Percentiles rank a stretch among this genome's conserved stretches.
Conservation (phyloP, 2,797 vertebrate species). For the Bradypodion ventrale region DNA sequence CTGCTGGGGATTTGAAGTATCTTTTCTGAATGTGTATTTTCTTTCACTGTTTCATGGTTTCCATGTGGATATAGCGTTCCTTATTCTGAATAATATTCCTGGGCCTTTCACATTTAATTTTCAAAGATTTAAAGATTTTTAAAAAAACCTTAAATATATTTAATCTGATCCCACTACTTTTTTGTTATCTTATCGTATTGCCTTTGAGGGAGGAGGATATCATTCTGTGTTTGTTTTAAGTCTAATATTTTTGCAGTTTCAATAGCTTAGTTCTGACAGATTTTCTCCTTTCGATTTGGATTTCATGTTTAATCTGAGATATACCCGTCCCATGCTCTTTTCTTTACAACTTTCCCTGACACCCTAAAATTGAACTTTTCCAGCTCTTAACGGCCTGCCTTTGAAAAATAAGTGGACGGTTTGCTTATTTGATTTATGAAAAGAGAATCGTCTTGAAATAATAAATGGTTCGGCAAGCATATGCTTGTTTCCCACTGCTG, state of each 20-base stretch:
- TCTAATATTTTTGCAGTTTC: neutral
- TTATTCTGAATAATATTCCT: neutral
- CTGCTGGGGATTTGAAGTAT: constrained; percentile 71
- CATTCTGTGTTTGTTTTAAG: no score
- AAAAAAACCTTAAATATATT: neutral
- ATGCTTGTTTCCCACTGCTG: neutral
- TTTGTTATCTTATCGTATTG: neutral
- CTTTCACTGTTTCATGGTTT: neutral
- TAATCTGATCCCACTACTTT: neutral
- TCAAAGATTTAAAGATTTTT: neutral
- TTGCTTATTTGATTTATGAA: neutral
- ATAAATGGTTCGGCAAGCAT: neutral
- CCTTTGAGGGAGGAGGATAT: neutral
- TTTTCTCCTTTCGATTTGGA: neutral
- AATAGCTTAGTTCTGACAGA: neutral
- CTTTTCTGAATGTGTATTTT: constrained; percentile 28
- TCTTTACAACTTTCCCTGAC: constrained; percentile 3
- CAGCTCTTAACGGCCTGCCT: constrained; percentile 26
- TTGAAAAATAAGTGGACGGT: constrained; percentile 30
- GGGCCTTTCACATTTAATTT: neutral
- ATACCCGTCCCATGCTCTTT: neutral
- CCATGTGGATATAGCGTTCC: neutral
- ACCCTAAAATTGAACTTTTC: constrained; percentile 37
- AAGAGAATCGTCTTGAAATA: neutral
- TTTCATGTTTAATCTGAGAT: neutral